Base-by-base conservation (phyloP, 2,888 invertebrate species). In the Lithosia quadra region DNA sequence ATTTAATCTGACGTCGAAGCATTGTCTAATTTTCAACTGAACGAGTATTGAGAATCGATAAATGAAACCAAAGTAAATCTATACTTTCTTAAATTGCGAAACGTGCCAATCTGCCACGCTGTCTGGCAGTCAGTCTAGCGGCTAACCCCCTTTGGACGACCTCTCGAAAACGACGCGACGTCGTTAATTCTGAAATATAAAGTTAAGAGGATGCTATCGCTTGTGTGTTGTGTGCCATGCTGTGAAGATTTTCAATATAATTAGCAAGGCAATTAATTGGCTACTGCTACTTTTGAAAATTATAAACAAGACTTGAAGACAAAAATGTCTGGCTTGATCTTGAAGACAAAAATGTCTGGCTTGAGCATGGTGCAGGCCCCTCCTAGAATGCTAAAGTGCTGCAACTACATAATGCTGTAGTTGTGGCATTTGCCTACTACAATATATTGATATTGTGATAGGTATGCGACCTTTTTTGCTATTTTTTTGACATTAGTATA, bases 71-170 rank as follows among this genome's bases (percentile, higher is more conserved):
- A 49, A 49, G 49, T 9, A 8, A 49, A n/a, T n/a, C 49, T n/a
- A 49, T 49, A 49, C n/a, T 49, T 49, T 9, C 18, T n/a, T 49
- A n/a, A n/a, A n/a, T 49, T 49, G 49, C 49, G 49, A 49, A n/a
- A 49, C 18, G 49, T n/a, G 49, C 49, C 49, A 49, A 49, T 49
- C 49, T 49, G 39, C 43, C 39, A 24, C 43, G 18, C 39, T 43
- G 24, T 43, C 43, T 62, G 28, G 62, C 24, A 18, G 7, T 11
- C 43, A 58, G 28, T 58, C 58, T 58, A 33, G 58, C 33, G 58
- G 9, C 58, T 34, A 58, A 28, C n/a, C 33, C 58, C 9, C 33
- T 58, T 7, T 28, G 11, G 18, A 10, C 58, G 58, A 58, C 5
- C 57, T 57, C 13, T 24, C 18, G 13, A 9, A 57, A 8, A 15